phyloP scores from a whole-genome alignment of 1,140 invertebrate genomes.

The Melanaphis sacchari region DNA sequence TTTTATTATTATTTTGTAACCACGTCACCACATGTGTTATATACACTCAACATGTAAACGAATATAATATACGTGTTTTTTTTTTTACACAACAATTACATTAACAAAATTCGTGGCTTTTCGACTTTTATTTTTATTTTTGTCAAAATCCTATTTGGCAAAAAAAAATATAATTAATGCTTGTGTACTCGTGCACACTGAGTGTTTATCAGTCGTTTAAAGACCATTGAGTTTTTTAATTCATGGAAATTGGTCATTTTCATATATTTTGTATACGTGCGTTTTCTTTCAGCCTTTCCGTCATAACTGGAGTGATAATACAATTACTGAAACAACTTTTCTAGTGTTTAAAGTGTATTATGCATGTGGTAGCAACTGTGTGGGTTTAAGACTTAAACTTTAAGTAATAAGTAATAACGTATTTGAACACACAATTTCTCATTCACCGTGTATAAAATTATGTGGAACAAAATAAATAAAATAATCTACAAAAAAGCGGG shows the following conservation, averaged over 20 bases:
- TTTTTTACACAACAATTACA: conserved; percentile 1
- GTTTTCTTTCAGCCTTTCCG: neutral
- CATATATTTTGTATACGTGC: neutral
- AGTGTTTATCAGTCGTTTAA: conserved; percentile 31
- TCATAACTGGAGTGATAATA: neutral
- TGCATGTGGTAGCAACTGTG: neutral
- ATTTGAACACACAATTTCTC: neutral
- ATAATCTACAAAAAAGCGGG: neutral
- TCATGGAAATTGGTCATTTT: neutral
- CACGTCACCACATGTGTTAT: neutral
- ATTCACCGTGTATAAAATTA: neutral
- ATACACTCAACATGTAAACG: neutral
- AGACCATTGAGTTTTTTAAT: conserved; percentile 23
- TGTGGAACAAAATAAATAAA: neutral
- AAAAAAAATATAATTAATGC: conserved; percentile 15
- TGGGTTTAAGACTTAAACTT: too few relatives aligned
- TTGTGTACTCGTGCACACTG: neutral
- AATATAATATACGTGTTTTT: neutral
- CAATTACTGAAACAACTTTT: neutral
- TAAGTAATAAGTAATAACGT: too few relatives aligned
- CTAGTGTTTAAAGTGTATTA: neutral
- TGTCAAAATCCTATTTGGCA: neutral
- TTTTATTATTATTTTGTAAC: conserved; percentile 14
- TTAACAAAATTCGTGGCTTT: neutral
- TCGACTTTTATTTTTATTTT: neutral